phyloP scores from a whole-genome alignment of 2,888 invertebrate species.

The Chymomyza fuscimana region DNA sequence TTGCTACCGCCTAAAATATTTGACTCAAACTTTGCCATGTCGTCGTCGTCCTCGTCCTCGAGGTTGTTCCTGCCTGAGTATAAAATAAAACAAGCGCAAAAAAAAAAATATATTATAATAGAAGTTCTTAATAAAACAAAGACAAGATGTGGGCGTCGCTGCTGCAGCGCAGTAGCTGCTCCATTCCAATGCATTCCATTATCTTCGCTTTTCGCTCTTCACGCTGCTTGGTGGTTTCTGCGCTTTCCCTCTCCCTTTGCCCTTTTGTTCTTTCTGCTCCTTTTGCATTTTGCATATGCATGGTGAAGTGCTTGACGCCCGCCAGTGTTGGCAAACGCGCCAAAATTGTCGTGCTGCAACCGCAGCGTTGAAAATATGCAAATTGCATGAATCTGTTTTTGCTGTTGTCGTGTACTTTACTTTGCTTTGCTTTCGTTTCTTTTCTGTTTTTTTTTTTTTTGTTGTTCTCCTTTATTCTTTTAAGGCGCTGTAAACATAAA shows the following conservation, averaged over 20 bases:
- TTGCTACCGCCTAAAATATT: conserved; percentile 53
- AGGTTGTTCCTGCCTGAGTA: conserved; percentile 6
- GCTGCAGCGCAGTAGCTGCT: not conserved
- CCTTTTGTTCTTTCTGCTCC: conserved; percentile 15
- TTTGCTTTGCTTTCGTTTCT: not conserved
- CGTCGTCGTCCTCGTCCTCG: conserved; percentile 4
- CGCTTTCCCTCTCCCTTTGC: not conserved
- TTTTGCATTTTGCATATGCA: conserved; percentile 52
- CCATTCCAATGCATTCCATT: not conserved
- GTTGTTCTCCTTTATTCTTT: not conserved
- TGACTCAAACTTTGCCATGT: conserved; percentile 51
- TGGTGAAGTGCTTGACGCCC: conserved; percentile 21
- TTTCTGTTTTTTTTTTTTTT: not conserved
- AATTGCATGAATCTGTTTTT: conserved; percentile 65
- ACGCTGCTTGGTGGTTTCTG: not conserved
- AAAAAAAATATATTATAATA: conserved; percentile 11
- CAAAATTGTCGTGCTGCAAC: conserved; percentile 40
- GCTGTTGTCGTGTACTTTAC: conserved; percentile 39
- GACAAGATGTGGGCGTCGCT: conserved; percentile 52
- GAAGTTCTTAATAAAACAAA: conserved; percentile 71
- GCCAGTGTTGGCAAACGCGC: conserved; percentile 55
- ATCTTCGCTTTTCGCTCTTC: not conserved
- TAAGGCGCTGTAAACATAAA: not conserved
- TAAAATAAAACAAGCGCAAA: conserved; percentile 32
- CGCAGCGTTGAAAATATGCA: conserved; percentile 62